Evolutionary conservation across 1,140 invertebrate genomes (phyloP), one percentile per base, ranked within the genome.

Genomic region (Aethina tumida): DNA sequence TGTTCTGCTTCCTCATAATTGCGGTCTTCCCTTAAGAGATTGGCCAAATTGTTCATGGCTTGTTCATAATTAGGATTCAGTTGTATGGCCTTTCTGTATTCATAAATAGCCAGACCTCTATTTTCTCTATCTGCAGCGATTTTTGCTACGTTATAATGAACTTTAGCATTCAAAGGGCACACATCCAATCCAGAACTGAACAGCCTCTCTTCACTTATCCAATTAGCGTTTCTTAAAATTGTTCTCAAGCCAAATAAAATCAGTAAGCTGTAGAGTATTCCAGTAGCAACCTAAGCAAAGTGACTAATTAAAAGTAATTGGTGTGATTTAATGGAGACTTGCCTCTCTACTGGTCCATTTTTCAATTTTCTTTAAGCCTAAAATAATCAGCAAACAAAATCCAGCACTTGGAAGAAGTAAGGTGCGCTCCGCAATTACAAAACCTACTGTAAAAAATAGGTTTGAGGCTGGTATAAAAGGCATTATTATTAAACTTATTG

Each of bases 21-120:
- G 10, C 79, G 79, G 41, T 75, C 65, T 54, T 92, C 82, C 56
- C 91, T 84, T 17, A 94, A 68, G 35, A 97, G 70, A 68, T 97
- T 97, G 1, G 86, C 93, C 26, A 97, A 72, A 67, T 98, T 98
- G 62, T 97, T 98, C 77, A 97, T 86, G 0, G 94, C 93, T 66
- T 95, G 90, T 64, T 94, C 89, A 64, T 97, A 97, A 10, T 80
- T 66, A 5, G 90, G 88, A 71, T 93, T 78, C 10, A 97, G 64
- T 43, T 53, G 48, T 12, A 62, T 43, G 16, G 60, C 59, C 37
- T 47, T 52, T 40, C 39, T 41, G 61, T 97, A 97, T 60, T 84
- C 77, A 12, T 66, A 45, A 34, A 90, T 72, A 2, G 92, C 90
- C 44, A 73, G 65, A 8, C 65, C 55, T 34, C 64, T 66, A 47